Conservation (phyloP, 2,888 invertebrate genomes). For the Agrochola lychnidis region DNA sequence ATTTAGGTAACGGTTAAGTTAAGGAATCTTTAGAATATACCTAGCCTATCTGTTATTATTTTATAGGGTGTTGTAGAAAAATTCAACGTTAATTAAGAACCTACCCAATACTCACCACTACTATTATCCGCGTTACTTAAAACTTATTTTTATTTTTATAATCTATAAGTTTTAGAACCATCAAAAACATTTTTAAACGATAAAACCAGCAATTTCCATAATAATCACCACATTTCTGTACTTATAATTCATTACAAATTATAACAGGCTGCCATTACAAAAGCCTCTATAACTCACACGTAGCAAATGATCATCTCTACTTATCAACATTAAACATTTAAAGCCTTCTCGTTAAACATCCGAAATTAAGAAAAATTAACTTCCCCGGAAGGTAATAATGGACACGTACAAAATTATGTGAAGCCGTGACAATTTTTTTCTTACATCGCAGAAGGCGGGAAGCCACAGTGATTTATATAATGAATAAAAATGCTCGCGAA, state of each 20-base stretch:
- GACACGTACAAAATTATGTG: conserved; percentile 89
- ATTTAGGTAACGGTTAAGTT: not conserved
- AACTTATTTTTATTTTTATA: not conserved
- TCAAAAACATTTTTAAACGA: not conserved
- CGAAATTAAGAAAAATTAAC: conserved; percentile 89
- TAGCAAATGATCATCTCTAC: conserved; percentile 57
- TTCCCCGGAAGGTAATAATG: conserved; percentile 83
- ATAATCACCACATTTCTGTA: not conserved
- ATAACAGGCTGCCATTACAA: conserved; percentile 20
- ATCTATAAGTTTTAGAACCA: not conserved
- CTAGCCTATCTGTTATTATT: not conserved
- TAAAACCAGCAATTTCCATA: conserved; percentile 3
- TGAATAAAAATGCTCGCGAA: conserved; percentile 88
- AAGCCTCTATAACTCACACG: conserved; percentile 39
- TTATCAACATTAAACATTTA: conserved; percentile 60
- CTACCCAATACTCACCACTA: not conserved
- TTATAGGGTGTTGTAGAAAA: not conserved
- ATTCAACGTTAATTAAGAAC: not conserved
- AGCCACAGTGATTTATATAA: conserved; percentile 88
- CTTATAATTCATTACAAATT: conserved; percentile 1
- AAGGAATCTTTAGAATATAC: not conserved
- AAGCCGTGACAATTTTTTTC: conserved; percentile 89
- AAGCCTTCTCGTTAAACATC: conserved; percentile 76
- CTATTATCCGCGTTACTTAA: not conserved
- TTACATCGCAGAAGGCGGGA: conserved; percentile 81